A percentile compares a stretch with the other conserved stretches of the same genome.
Conservation (phyloP, 53 echinoderm and acorn worm genomes). For the Glandiceps talaboti region DNA sequence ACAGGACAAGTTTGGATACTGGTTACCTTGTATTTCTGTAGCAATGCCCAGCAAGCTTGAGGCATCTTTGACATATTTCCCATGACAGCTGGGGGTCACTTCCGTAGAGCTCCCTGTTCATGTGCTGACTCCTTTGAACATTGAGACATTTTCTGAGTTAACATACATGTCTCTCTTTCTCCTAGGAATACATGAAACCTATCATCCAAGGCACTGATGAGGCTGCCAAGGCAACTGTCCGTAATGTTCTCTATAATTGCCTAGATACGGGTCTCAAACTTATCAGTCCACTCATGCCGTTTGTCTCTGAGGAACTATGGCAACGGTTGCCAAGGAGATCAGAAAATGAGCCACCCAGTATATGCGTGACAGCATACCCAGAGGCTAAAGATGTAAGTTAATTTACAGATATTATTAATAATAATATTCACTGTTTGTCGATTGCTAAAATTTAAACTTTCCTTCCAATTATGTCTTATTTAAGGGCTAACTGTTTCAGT, state of each 20-base stretch:
- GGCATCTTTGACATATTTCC: background rate
- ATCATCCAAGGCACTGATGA: slow-evolving; percentile 27
- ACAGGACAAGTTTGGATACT: too few relatives aligned
- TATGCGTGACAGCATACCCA: slow-evolving; percentile 57
- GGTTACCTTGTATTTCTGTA: background rate
- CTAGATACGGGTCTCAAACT: slow-evolving; percentile 66
- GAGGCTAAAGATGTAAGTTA: slow-evolving; percentile 37
- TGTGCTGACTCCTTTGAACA: too few relatives aligned
- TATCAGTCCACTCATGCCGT: slow-evolving; percentile 97
- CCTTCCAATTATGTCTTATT: too few relatives aligned
- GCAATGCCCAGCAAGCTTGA: background rate
- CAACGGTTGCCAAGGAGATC: slow-evolving; percentile 68
- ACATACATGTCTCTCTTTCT: background rate
- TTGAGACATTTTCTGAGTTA: too few relatives aligned
- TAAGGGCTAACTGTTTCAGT: too few relatives aligned
- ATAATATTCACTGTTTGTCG: too few relatives aligned
- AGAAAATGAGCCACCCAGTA: slow-evolving; percentile 38
- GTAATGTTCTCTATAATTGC: slow-evolving; percentile 59
- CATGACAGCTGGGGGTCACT: too few relatives aligned
- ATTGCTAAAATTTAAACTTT: too few relatives aligned
- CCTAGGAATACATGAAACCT: slow-evolving; percentile 69
- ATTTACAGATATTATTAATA: too few relatives aligned
- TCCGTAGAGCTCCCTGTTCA: too few relatives aligned
- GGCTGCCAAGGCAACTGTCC: slow-evolving; percentile 21
- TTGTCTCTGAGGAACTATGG: slow-evolving; percentile 76